Percentiles rank a stretch among this genome's conserved stretches.
Evolutionary conservation across 2,888 invertebrate genomes (phyloP).

Genomic region (Erpobdella octoculata): DNA sequence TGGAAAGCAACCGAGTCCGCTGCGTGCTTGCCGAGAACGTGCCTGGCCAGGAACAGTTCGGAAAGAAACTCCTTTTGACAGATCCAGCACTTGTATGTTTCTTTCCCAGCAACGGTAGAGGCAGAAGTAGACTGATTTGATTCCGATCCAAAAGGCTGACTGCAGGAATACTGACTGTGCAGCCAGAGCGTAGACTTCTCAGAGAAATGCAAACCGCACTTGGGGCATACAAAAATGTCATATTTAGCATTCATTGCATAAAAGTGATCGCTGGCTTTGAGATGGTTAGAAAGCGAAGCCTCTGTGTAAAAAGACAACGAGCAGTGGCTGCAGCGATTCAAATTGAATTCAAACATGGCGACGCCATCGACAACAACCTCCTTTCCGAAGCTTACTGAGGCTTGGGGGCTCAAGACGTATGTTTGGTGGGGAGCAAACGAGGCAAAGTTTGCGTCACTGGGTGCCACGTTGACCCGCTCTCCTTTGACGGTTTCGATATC

Average conservation of each 20-base stretch:
- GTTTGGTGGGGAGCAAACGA: not conserved
- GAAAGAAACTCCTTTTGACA: slow-evolving; percentile 28
- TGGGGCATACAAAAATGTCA: slow-evolving; percentile 24
- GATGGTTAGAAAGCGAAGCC: slow-evolving; percentile 15
- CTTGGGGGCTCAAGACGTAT: not conserved
- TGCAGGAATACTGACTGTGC: slow-evolving; percentile 23
- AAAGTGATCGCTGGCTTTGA: slow-evolving; percentile 18
- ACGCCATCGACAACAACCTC: slow-evolving; percentile 20
- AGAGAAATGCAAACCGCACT: slow-evolving; percentile 22
- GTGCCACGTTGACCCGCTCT: not conserved
- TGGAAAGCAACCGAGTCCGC: slow-evolving; percentile 7
- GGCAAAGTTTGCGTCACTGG: not conserved
- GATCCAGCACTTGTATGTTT: slow-evolving; percentile 23
- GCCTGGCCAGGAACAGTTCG: slow-evolving; percentile 17
- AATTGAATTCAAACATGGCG: slow-evolving; percentile 17
- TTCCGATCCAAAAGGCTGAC: not conserved
- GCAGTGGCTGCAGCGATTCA: slow-evolving; percentile 22
- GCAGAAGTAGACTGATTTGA: not conserved
- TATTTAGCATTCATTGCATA: not conserved
- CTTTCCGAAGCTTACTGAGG: slow-evolving; percentile 12
- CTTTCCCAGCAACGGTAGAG: not conserved
- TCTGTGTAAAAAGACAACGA: slow-evolving; percentile 18
- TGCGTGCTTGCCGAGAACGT: slow-evolving; percentile 24
- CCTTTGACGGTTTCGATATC: not conserved
- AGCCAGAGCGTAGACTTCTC: slow-evolving; percentile 20